Evolutionary conservation across 2,888 invertebrate genomes (phyloP).

Genomic region (Scaptomyza cyrtandrae): DNA sequence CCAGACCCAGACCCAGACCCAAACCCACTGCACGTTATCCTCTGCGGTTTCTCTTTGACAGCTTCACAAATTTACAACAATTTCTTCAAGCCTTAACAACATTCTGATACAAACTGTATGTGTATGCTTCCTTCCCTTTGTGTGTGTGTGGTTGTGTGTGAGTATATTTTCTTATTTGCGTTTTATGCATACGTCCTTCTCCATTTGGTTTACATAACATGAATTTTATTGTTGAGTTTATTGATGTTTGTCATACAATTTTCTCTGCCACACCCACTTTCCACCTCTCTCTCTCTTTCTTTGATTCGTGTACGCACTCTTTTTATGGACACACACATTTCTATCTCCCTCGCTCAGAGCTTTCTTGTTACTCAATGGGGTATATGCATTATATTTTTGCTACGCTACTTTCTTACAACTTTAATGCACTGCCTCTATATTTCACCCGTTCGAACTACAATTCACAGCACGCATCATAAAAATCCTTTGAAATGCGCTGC

Average conservation of each 20-base stretch:
- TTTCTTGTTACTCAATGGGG: slow-evolving; percentile 39
- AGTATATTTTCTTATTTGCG: slow-evolving; percentile 22
- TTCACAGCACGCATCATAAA: slow-evolving; percentile 41
- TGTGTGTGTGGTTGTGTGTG: slow-evolving; percentile 17
- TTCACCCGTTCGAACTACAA: neutral
- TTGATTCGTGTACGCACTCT: slow-evolving; percentile 8
- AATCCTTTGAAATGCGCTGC: slow-evolving; percentile 33
- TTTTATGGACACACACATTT: slow-evolving; percentile 37
- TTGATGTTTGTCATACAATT: slow-evolving; percentile 71
- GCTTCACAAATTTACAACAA: slow-evolving; percentile 52
- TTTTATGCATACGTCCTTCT: slow-evolving; percentile 36
- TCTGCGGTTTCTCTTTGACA: slow-evolving; percentile 46
- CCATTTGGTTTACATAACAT: slow-evolving; percentile 28
- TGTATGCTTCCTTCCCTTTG: neutral
- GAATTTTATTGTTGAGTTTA: slow-evolving; percentile 67
- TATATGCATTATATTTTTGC: slow-evolving; percentile 47
- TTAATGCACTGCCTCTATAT: slow-evolving; percentile 16
- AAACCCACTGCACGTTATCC: neutral
- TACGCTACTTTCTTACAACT: slow-evolving; percentile 52
- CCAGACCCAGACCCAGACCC: neutral
- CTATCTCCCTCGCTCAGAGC: too few relatives aligned
- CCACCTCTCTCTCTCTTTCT: neutral
- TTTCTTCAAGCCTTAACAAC: slow-evolving; percentile 65
- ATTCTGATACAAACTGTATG: slow-evolving; percentile 62
- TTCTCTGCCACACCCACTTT: neutral